Conservation (phyloP, 2,113 vertebrate species). For the Triplophysa siluroides region DNA sequence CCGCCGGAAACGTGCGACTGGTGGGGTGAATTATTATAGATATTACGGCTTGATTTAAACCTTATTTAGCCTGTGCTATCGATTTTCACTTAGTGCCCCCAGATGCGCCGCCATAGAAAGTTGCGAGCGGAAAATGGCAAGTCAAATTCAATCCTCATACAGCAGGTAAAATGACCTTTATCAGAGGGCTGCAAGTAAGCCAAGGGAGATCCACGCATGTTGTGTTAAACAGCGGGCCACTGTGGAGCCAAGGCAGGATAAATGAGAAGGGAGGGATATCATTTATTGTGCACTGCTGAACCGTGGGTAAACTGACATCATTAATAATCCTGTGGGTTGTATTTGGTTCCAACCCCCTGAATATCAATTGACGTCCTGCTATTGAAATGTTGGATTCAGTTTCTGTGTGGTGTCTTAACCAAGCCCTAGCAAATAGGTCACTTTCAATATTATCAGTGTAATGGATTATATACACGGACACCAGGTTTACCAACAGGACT, state of each 20-base stretch:
- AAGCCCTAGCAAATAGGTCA: conserved; percentile 5
- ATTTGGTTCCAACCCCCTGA: conserved; percentile 37
- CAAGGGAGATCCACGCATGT: conserved; percentile 51
- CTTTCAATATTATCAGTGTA: conserved; percentile 35
- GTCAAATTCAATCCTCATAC: conserved; percentile 60
- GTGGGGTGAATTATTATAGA: conserved; percentile 54
- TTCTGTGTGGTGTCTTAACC: conserved; percentile 4
- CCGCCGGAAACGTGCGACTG: conserved; percentile 39
- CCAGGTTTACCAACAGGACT: neutral
- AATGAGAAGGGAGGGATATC: conserved; percentile 51
- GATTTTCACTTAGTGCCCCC: conserved; percentile 61
- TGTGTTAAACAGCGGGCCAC: conserved; percentile 54
- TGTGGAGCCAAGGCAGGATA: conserved; percentile 46
- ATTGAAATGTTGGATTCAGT: conserved; percentile 31
- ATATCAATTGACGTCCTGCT: conserved; percentile 46
- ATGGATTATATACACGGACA: conserved; percentile 18
- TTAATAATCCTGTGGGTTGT: conserved; percentile 56
- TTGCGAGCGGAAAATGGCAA: conserved; percentile 55
- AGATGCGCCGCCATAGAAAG: conserved; percentile 37
- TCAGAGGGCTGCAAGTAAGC: conserved; percentile 54
- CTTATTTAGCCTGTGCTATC: conserved; percentile 56
- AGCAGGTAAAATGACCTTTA: conserved; percentile 63
- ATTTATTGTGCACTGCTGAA: conserved; percentile 57
- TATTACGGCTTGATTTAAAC: conserved; percentile 61
- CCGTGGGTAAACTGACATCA: conserved; percentile 58